Evolutionary conservation across 2,888 invertebrate genomes (phyloP).

Genomic region (Mythimna albipuncta): DNA sequence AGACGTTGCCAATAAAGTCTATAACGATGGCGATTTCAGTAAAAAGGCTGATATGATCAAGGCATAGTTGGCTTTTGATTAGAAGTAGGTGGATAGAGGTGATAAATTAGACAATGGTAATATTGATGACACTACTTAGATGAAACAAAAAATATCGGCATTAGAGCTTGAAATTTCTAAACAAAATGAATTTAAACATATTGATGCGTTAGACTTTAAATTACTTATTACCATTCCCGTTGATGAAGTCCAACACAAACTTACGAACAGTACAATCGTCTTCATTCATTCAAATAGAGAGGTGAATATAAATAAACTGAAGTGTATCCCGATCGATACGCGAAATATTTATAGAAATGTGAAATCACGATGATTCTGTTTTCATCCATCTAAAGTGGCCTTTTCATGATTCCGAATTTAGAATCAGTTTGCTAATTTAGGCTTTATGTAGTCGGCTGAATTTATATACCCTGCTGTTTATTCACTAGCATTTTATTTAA

Average conservation of each 20-base stretch:
- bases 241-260: slow-evolving; percentile 25
- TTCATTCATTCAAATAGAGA: slow-evolving; percentile 42
- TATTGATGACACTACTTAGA: background rate
- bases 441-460: background rate
- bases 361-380: slow-evolving; percentile 27
- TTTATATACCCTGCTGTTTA: background rate
- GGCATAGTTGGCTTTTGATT: background rate
- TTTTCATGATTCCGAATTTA: background rate
- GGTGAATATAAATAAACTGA: slow-evolving; percentile 43
- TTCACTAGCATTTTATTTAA: background rate
- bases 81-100: background rate
- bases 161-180: background rate
- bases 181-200: slow-evolving; percentile 33
- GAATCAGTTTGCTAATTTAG: background rate
- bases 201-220: slow-evolving; percentile 15
- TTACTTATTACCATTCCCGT: slow-evolving; percentile 16
- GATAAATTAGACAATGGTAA: background rate
- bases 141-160: background rate
- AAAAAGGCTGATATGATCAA: background rate
- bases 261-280: slow-evolving; percentile 21
- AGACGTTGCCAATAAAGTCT: background rate
- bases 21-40: background rate
- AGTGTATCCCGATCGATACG: slow-evolving; percentile 39
- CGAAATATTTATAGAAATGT: slow-evolving; percentile 40
- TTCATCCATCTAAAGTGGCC: background rate